phyloP scores from a whole-genome alignment of 2,113 vertebrate genomes.

The Rutilus rutilus region DNA sequence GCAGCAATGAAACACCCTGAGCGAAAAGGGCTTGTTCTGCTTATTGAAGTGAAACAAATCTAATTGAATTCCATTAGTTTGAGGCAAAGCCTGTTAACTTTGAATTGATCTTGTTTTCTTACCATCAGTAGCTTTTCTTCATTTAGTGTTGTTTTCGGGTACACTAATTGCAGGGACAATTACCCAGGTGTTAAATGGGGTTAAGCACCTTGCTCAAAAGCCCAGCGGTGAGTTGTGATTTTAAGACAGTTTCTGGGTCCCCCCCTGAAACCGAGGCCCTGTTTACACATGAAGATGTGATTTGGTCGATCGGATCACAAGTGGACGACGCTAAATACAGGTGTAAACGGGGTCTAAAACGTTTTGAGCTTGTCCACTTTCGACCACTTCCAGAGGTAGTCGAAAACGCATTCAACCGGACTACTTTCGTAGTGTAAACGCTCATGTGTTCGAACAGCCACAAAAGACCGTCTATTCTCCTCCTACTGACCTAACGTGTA shows the following conservation, averaged over 20 bases:
- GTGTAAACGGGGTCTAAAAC: no score
- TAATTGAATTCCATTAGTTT: not conserved
- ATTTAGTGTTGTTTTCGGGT: not conserved
- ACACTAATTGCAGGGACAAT: not conserved
- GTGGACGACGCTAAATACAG: no score
- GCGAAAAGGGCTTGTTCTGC: not conserved
- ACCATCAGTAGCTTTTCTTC: not conserved
- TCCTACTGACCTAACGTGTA: no score
- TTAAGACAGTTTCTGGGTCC: not conserved
- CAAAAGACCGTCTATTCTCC: no score
- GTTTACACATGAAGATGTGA: no score
- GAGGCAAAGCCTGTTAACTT: constrained; percentile 15
- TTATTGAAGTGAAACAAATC: not conserved
- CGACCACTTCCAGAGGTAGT: no score
- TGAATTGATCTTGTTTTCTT: not conserved
- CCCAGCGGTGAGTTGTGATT: not conserved
- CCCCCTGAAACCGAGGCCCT: not conserved
- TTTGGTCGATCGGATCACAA: no score
- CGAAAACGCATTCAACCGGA: no score
- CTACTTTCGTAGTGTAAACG: no score
- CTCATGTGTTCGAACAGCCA: no score
- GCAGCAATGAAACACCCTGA: not conserved
- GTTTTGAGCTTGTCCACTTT: no score
- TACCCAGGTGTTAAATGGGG: constrained; percentile 4
- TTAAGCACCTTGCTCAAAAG: constrained; percentile 1